Percentiles rank a stretch among this genome's conserved stretches.
Conservation (phyloP, 2,888 invertebrate genomes). For the Drosophila subsilvestris region DNA sequence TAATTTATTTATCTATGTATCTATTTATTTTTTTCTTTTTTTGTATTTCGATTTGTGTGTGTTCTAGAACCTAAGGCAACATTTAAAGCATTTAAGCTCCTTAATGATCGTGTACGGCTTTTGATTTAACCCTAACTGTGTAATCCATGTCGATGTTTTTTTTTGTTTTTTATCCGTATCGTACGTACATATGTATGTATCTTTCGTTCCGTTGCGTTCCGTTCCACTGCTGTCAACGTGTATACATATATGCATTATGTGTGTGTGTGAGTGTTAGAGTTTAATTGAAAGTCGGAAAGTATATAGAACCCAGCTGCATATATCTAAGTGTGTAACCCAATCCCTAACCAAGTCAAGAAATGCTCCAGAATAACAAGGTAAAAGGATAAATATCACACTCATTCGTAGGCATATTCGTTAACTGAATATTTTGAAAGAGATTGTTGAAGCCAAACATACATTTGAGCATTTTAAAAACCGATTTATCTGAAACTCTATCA, state of each 20-base stretch:
- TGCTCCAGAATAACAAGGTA: constrained; percentile 29
- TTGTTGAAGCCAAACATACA: constrained; percentile 21
- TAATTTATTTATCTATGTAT: neutral
- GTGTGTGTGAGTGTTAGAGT: constrained; percentile 47
- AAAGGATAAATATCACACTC: constrained; percentile 11
- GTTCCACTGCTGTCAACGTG: neutral
- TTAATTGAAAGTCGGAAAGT: constrained; percentile 9
- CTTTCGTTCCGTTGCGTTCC: neutral
- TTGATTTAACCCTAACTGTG: constrained; percentile 42
- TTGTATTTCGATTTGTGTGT: constrained; percentile 35
- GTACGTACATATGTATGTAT: too few relatives aligned
- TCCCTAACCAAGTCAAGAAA: constrained; percentile 22
- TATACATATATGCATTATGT: constrained; percentile 14
- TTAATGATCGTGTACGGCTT: constrained; percentile 50
- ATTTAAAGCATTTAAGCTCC: constrained; percentile 18
- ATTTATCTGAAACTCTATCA: constrained; percentile 50
- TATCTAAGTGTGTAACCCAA: constrained; percentile 8
- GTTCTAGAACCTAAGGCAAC: constrained; percentile 40
- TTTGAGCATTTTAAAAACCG: constrained; percentile 30
- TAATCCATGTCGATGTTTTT: constrained; percentile 50
- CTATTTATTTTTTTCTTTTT: neutral
- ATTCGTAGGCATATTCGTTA: constrained; percentile 53
- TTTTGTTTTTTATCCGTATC: too few relatives aligned
- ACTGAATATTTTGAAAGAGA: constrained; percentile 70
- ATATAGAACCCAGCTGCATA: neutral